A percentile compares a stretch with the other conserved stretches of the same genome.
Conservation (phyloP, 2,113 vertebrate genomes). For the Clinocottus analis region DNA sequence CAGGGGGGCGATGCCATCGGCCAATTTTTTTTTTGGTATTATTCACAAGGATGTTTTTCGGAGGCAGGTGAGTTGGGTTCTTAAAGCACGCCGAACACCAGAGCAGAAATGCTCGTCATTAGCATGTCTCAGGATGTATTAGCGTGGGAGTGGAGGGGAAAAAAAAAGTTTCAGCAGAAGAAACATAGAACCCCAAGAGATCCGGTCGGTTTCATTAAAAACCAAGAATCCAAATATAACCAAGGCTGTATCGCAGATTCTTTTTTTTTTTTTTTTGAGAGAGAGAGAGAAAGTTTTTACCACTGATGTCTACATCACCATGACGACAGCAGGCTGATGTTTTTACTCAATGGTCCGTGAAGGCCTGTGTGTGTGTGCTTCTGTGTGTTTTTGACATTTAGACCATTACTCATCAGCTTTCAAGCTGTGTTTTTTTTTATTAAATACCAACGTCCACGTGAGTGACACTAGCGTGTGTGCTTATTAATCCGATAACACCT, state of each 20-base stretch:
- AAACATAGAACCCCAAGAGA: constrained; percentile 49
- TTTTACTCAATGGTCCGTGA: constrained; percentile 25
- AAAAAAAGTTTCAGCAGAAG: constrained; percentile 42
- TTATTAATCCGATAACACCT: constrained; percentile 53
- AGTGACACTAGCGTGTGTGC: background rate
- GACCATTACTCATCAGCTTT: constrained; percentile 30
- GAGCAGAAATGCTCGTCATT: constrained; percentile 69
- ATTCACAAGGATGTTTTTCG: constrained; percentile 61
- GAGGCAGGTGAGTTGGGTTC: constrained; percentile 65
- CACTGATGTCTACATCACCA: constrained; percentile 64
- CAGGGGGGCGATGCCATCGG: constrained; percentile 36
- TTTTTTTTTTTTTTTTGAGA: constrained; percentile 38
- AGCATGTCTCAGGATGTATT: constrained; percentile 76
- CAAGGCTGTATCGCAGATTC: constrained; percentile 46
- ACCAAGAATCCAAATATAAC: constrained; percentile 61
- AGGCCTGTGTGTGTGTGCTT: background rate
- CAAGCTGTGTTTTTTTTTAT: no score
- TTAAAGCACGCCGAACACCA: constrained; percentile 40
- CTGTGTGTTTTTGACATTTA: constrained; percentile 8
- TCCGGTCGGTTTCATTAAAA: constrained; percentile 36
- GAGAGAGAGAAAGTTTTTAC: constrained; percentile 28
- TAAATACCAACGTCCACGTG: background rate
- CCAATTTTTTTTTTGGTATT: constrained; percentile 28
- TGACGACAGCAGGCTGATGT: constrained; percentile 61
- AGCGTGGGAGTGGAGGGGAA: constrained; percentile 44